phyloP scores from a whole-genome alignment of 2,113 vertebrate genomes.

The Pithys albifrons region DNA sequence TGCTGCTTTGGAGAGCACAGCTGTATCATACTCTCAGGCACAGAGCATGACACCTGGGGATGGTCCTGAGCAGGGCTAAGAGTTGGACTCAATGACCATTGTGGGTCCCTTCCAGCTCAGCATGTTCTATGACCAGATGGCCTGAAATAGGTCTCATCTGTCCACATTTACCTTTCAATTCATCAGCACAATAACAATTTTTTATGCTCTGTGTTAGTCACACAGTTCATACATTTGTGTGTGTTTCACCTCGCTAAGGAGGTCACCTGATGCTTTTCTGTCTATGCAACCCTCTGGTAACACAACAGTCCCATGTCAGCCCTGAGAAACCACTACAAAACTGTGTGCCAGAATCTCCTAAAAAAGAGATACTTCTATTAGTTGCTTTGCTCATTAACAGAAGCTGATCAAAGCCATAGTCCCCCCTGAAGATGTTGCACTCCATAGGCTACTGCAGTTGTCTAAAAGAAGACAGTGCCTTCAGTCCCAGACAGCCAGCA shows the following conservation, averaged over 20 bases:
- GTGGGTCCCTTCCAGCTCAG: no score
- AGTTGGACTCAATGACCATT: no score
- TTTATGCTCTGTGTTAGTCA: accelerated
- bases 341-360: not conserved
- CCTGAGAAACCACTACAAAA: not conserved
- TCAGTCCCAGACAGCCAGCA: not conserved
- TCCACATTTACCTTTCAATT: accelerated
- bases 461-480: not conserved
- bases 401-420: not conserved
- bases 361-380: not conserved
- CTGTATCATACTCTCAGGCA: no score
- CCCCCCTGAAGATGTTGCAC: not conserved
- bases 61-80: no score
- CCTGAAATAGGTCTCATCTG: not conserved
- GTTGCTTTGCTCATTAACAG: not conserved
- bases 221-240: not conserved
- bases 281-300: accelerated
- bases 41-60: no score
- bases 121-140: not conserved
- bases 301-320: no score
- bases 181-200: accelerated
- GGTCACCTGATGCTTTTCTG: accelerated
- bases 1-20: not conserved
- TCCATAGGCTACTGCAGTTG: not conserved
- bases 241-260: not conserved